Percentiles rank a stretch among this genome's conserved stretches.
These are phyloP conservation scores for Rhimphoctona megacephalus DNA, from an alignment of 2,888 invertebrate species.

Conservation along the genomic window DNA sequence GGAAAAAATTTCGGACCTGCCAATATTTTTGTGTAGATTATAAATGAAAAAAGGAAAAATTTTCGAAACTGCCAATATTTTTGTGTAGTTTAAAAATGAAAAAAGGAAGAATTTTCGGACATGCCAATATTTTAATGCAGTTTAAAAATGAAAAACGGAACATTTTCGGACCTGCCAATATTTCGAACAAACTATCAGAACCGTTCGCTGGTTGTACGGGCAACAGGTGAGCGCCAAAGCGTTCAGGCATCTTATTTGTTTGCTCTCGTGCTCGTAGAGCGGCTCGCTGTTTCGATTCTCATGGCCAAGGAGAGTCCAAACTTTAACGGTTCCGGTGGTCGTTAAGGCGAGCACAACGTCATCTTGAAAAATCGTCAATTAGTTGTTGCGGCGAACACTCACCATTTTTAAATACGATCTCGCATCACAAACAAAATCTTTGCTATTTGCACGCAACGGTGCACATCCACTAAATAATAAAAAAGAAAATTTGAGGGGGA, in stretches of 20 bases:
- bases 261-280: slow-evolving; percentile 98
- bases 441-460: neutral
- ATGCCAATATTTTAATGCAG: too few species aligned
- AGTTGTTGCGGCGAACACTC: slow-evolving; percentile 63
- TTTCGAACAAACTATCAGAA: slow-evolving; percentile 98
- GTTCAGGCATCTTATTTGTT: slow-evolving; percentile 97
- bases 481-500: neutral
- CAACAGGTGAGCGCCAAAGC: slow-evolving; percentile 97
- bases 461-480: neutral
- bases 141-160: neutral
- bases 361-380: slow-evolving; percentile 88
- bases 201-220: slow-evolving; percentile 97
- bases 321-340: slow-evolving; percentile 98
- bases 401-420: slow-evolving; percentile 1
- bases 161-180: slow-evolving; percentile 93
- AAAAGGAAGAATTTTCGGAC: too few species aligned
- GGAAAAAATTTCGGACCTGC: too few species aligned
- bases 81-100: too few species aligned
- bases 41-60: too few species aligned
- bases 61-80: too few species aligned
- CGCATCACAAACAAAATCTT: neutral
- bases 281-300: slow-evolving; percentile 95
- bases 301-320: slow-evolving; percentile 96
- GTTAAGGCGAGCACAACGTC: slow-evolving; percentile 98
- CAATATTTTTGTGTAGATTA: too few species aligned